A percentile compares a stretch with the other conserved stretches of the same genome.
Evolutionary conservation across 2,888 invertebrate genomes (phyloP).

Genomic region (Lacanobia wlatinum): DNA sequence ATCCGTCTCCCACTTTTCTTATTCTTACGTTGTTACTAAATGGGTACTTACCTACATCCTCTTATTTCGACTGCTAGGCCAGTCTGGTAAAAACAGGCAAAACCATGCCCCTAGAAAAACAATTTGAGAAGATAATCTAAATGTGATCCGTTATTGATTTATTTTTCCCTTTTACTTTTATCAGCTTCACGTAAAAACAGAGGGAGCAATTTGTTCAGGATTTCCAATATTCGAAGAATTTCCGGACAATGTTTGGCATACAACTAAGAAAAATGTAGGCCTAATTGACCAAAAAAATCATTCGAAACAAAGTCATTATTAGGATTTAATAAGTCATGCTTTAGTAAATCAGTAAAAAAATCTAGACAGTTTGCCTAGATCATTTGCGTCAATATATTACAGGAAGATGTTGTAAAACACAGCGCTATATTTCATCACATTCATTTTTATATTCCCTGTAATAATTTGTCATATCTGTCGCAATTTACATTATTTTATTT

Average conservation of each 20-base stretch:
- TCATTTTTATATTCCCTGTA: constrained; percentile 9
- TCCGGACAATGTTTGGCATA: too few relatives aligned
- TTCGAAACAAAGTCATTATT: constrained; percentile 4
- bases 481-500: constrained; percentile 10
- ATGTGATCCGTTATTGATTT: constrained; percentile 12
- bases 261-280: neutral
- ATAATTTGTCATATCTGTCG: constrained; percentile 25
- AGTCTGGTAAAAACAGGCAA: neutral
- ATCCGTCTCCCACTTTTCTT: too few relatives aligned
- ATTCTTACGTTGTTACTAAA: too few relatives aligned
- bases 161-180: neutral
- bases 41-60: too few relatives aligned
- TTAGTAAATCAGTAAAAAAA: constrained; percentile 24
- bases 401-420: constrained; percentile 23
- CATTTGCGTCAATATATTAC: constrained; percentile 17
- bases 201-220: constrained; percentile 19
- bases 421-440: constrained; percentile 12
- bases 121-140: constrained; percentile 18
- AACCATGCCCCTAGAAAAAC: constrained; percentile 17
- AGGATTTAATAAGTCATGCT: constrained; percentile 6
- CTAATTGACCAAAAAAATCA: neutral
- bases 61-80: neutral
- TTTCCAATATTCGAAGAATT: constrained; percentile 22
- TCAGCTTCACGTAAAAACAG: neutral
- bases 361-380: constrained; percentile 13